These are phyloP conservation scores for Ptychadena robeensis DNA, from an alignment of 2,797 vertebrate genomes.

Conservation along the genomic window DNA sequence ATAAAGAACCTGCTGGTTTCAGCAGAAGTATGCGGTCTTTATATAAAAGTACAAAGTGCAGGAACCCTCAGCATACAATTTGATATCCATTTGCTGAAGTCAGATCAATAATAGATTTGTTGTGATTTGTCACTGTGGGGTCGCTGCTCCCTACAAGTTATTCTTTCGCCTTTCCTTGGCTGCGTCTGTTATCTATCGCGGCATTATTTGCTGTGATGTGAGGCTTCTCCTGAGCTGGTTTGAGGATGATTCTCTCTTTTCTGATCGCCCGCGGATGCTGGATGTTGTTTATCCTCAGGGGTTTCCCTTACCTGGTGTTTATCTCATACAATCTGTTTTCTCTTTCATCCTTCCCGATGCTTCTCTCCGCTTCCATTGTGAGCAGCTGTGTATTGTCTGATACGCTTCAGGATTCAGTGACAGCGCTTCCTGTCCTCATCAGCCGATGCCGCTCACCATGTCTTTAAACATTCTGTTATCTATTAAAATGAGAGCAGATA, in stretches of 20 bases:
- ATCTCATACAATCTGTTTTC: constrained; percentile 44
- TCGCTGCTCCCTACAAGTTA: too few species aligned
- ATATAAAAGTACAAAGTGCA: too few species aligned
- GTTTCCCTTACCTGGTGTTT: constrained; percentile 37
- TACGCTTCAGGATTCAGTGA: constrained; percentile 21
- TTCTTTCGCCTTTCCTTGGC: neutral
- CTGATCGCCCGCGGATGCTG: constrained; percentile 9
- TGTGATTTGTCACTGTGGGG: too few species aligned
- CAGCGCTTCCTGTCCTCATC: constrained; percentile 8
- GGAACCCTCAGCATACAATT: neutral
- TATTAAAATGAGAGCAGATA: neutral
- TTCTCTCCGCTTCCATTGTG: neutral
- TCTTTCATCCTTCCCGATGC: constrained; percentile 22
- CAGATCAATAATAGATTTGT: too few species aligned
- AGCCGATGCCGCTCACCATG: neutral
- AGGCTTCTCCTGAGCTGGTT: neutral
- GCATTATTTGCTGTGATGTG: neutral
- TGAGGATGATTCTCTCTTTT: neutral
- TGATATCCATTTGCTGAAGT: neutral
- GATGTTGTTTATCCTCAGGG: constrained; percentile 26
- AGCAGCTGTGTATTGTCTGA: constrained; percentile 46
- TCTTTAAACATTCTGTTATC: neutral
- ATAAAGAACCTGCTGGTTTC: too few species aligned
- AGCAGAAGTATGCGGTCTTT: too few species aligned
- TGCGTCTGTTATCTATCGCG: constrained; percentile 4